These are phyloP conservation scores for Phylloscopus trochiloides DNA, from an alignment of 2,113 vertebrate genomes.

Conservation along the genomic window DNA sequence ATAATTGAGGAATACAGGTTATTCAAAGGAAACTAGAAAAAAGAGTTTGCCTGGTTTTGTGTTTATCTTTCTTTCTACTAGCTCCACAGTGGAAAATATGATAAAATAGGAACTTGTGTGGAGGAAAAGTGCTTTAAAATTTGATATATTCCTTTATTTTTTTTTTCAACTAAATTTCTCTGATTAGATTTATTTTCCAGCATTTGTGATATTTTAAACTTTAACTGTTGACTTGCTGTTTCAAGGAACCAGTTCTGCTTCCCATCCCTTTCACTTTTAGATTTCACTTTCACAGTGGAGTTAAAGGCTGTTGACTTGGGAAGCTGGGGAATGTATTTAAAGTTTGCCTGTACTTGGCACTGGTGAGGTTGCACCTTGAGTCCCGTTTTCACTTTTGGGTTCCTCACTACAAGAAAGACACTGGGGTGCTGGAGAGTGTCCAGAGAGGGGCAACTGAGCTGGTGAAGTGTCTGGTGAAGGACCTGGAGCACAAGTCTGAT, in stretches of 20 bases:
- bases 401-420: background rate
- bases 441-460: background rate
- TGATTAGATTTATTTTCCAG: background rate
- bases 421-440: background rate
- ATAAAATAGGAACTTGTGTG: background rate
- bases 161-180: background rate
- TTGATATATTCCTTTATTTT: fast-evolving
- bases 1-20: background rate
- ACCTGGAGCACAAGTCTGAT: background rate
- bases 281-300: background rate
- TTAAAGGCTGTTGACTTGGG: too few relatives aligned
- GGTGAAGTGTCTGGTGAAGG: background rate
- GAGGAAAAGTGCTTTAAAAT: background rate
- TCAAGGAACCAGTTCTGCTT: background rate
- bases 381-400: background rate
- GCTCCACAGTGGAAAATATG: background rate
- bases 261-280: background rate
- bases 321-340: background rate
- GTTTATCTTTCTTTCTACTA: background rate
- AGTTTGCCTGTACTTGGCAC: background rate
- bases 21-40: background rate
- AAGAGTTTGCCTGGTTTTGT: background rate
- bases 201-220: background rate
- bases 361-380: background rate
- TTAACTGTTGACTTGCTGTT: background rate